Base-by-base conservation (phyloP, 1,140 invertebrate genomes). In the Pseudomyrmex sp. region DNA sequence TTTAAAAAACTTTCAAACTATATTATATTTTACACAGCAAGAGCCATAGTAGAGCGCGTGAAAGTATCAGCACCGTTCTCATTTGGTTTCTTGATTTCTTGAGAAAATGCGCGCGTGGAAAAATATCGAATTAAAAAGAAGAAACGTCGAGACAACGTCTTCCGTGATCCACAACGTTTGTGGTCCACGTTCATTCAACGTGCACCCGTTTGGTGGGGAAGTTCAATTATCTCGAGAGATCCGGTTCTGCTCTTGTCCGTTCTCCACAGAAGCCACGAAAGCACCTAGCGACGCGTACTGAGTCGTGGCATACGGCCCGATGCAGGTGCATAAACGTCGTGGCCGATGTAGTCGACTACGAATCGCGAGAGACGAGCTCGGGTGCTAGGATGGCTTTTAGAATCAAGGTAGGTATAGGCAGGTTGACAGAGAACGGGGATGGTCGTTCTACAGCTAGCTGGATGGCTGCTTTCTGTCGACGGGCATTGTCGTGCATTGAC, bases 401-500 rank as follows among this genome's bases (percentile, higher is more conserved):
- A 54, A 80, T 80, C 76, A 59, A 35, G 35, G 35, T 35, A 35
- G 73, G 62, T 35, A 44, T 9, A 54, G 48, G 58, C 23, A 82
- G 56, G 58, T 35, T 50, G 46, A 20, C 13, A 23, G 20, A 65
- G 44, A 15, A 20, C 2, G 44, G 54, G 63, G 63, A 62, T 59
- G 85, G 80, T 63, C 65, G 58, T 74, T 84, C 88, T 82, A 87
- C 90, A 89, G 88, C 87, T 89, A 77, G 86, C 85, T 89, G 82
- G 86, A 82, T 88, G 86, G 88, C 54, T 86, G 84, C 85, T 84
- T 85, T 85, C 89, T 88, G 88, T 90, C 90, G 91, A 91, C 89
- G 80, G 83, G 85, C 83, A 92, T 92, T 91, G 90, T 92, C 82
- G 88, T 89, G 87, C 91, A 92, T 92, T 91, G 91, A 92, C 91